phyloP scores from a whole-genome alignment of 2,113 vertebrate genomes.

The Morphnarchus princeps region DNA sequence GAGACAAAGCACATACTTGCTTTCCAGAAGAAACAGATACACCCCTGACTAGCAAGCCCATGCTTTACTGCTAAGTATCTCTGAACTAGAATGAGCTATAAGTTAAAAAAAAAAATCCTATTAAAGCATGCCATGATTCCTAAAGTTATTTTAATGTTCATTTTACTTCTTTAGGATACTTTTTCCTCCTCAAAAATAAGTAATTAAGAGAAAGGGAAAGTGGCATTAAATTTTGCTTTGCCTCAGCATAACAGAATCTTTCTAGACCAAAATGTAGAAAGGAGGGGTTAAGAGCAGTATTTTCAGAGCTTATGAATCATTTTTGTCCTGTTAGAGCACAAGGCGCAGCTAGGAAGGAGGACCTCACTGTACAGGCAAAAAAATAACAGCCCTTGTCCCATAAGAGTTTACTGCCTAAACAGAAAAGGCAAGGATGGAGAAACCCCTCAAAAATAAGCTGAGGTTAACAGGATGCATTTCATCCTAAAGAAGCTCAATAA shows the following conservation, averaged over 20 bases:
- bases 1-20: constrained; percentile 36
- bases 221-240: background rate
- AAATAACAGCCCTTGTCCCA: background rate
- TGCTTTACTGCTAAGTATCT: background rate
- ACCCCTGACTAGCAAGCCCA: background rate
- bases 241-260: background rate
- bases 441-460: background rate
- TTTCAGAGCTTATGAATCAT: constrained; percentile 1
- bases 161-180: background rate
- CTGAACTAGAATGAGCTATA: background rate
- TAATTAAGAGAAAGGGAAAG: background rate
- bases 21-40: background rate
- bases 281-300: background rate
- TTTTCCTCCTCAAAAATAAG: background rate
- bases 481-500: background rate
- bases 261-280: background rate
- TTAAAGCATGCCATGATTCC: background rate
- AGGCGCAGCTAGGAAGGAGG: background rate
- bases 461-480: background rate
- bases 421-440: background rate
- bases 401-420: background rate
- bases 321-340: background rate
- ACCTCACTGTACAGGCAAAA: background rate
- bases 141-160: background rate
- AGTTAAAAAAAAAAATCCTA: background rate